phyloP scores from a whole-genome alignment of 2,888 invertebrate genomes.

The Coelogynopora nodosa region DNA sequence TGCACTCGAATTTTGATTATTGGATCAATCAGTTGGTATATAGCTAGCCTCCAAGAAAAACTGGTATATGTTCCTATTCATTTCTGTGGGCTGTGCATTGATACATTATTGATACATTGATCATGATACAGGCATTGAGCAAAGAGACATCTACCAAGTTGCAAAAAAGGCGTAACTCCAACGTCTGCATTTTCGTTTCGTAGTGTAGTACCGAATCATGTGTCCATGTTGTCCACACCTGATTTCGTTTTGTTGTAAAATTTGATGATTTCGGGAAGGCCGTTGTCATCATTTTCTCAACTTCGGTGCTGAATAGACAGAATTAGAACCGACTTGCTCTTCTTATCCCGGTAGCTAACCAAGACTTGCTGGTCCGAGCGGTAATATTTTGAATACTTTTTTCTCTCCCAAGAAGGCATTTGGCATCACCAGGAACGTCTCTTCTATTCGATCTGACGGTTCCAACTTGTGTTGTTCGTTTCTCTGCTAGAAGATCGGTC shows the following conservation, averaged over 20 bases:
- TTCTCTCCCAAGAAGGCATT: not conserved
- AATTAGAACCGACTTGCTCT: not conserved
- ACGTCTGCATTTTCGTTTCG: not conserved
- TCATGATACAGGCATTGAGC: not conserved
- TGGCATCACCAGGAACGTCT: not conserved
- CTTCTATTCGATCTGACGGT: not conserved
- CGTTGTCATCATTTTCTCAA: not conserved
- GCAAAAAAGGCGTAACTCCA: not conserved
- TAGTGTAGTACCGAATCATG: not conserved
- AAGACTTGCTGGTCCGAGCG: not conserved
- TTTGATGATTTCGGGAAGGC: not conserved
- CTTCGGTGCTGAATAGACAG: not conserved
- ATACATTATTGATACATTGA: not conserved
- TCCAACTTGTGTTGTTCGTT: not conserved
- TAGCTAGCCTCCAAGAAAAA: not conserved
- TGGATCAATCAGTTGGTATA: not conserved
- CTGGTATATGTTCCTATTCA: not conserved
- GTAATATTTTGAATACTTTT: not conserved
- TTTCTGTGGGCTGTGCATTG: not conserved
- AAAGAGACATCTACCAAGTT: not conserved
- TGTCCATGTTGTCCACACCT: not conserved
- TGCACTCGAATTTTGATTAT: not conserved
- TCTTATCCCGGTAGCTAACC: not conserved
- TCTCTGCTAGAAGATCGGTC: too few relatives aligned
- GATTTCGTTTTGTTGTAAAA: not conserved